Evolutionary conservation across 2,797 vertebrate genomes (phyloP).

Genomic region (Pseudochromis fuscus): DNA sequence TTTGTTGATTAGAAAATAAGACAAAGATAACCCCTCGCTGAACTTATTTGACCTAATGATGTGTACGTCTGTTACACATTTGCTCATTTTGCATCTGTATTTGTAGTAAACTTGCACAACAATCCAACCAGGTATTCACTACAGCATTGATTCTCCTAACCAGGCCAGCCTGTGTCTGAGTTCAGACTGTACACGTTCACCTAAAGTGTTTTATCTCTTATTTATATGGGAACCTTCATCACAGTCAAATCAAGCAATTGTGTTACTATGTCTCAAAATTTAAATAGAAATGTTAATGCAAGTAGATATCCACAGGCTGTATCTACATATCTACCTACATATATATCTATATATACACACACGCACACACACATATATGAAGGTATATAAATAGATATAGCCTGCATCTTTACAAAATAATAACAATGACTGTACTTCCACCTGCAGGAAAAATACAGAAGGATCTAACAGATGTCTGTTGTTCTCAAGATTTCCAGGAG

Average conservation of each 20-base stretch:
- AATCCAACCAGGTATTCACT: slow-evolving; percentile 59
- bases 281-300: slow-evolving; percentile 78
- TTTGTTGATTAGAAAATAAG: slow-evolving; percentile 88
- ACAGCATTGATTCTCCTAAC: slow-evolving; percentile 48
- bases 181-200: slow-evolving; percentile 54
- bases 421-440: slow-evolving; percentile 77
- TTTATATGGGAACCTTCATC: slow-evolving; percentile 68
- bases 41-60: slow-evolving; percentile 77
- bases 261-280: slow-evolving; percentile 75
- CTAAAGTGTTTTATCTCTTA: slow-evolving; percentile 28
- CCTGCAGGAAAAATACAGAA: slow-evolving; percentile 74
- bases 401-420: slow-evolving; percentile 79
- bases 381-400: slow-evolving; percentile 26
- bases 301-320: slow-evolving; percentile 72
- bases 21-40: slow-evolving; percentile 78
- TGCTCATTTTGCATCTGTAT: slow-evolving; percentile 70
- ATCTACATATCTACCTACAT: slow-evolving; percentile 40
- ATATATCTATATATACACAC: slow-evolving; percentile 31
- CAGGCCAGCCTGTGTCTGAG: slow-evolving; percentile 67
- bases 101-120: slow-evolving; percentile 76
- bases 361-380: slow-evolving; percentile 37
- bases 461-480: slow-evolving; percentile 82
- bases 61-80: slow-evolving; percentile 76
- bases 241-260: slow-evolving; percentile 79
- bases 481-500: slow-evolving; percentile 90